A percentile compares a stretch with the other conserved stretches of the same genome.
These are phyloP conservation scores for Ondatra zibethicus DNA, from an alignment of 2,113 vertebrate species.

Conservation along the genomic window DNA sequence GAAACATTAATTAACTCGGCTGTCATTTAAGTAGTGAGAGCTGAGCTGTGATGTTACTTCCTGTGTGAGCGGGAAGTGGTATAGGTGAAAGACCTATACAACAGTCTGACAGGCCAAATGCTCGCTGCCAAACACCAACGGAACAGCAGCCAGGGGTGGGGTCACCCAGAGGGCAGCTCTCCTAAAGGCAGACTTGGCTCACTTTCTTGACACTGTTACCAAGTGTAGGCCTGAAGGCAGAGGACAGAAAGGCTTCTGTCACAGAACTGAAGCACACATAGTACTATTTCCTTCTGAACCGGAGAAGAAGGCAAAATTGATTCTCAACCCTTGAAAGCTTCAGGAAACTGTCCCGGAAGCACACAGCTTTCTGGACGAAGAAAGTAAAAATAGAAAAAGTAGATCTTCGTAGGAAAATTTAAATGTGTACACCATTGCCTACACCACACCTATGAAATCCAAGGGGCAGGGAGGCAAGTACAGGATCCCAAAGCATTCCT, in stretches of 20 bases:
- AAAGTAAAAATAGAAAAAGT: neutral
- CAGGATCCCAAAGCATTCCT: neutral
- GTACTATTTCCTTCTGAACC: neutral
- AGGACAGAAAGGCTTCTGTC: neutral
- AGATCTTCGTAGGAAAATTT: neutral
- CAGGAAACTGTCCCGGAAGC: neutral
- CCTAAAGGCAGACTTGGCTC: neutral
- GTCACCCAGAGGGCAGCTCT: neutral
- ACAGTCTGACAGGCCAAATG: neutral
- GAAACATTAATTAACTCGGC: slow-evolving; percentile 23
- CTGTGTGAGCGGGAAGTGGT: neutral
- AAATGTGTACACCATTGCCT: neutral
- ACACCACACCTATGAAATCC: neutral
- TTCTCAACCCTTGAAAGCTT: neutral
- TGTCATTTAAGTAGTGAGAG: neutral
- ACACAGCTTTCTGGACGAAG: neutral
- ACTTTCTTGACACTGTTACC: neutral
- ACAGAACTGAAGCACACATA: neutral
- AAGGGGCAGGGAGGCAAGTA: neutral
- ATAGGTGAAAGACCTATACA: neutral
- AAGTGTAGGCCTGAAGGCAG: neutral
- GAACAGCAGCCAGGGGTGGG: neutral
- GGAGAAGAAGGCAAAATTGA: neutral
- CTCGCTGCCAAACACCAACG: accelerated
- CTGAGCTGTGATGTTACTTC: neutral